Evolutionary conservation across 2,113 vertebrate species (phyloP).

Genomic region (Alethe castanea): DNA sequence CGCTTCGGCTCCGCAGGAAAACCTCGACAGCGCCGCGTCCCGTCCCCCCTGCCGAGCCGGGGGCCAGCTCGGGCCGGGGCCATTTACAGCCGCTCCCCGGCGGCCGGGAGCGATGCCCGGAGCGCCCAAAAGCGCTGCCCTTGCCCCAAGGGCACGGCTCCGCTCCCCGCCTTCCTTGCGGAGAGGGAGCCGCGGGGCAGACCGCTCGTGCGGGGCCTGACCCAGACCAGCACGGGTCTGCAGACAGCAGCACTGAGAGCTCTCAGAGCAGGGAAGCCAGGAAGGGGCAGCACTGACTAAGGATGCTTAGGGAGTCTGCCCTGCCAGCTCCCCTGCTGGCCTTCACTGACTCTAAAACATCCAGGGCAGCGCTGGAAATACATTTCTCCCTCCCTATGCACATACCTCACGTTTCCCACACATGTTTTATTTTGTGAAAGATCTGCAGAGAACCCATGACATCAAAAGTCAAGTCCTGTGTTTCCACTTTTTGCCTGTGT

Average conservation of each 20-base stretch:
- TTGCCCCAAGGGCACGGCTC: background rate
- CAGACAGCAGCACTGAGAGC: background rate
- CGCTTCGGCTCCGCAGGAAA: background rate
- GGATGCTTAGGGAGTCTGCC: background rate
- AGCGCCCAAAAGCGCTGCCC: background rate
- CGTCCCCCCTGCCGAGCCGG: background rate
- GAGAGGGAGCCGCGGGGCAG: background rate
- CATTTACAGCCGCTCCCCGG: background rate
- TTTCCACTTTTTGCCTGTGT: background rate
- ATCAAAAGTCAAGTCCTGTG: rapidly evolving
- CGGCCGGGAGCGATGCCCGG: background rate
- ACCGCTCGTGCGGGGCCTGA: background rate
- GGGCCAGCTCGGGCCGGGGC: too few relatives aligned
- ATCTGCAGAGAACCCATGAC: background rate
- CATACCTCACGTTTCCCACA: background rate
- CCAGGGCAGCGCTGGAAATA: background rate
- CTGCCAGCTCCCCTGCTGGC: background rate
- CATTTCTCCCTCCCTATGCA: background rate
- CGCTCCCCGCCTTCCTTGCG: background rate
- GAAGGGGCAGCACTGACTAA: background rate
- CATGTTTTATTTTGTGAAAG: background rate
- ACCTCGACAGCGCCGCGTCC: background rate
- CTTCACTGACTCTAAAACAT: background rate
- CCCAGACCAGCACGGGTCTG: background rate
- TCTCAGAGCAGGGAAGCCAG: background rate